Conservation (phyloP, 2,888 invertebrate species). For the Scaeva pyrastri region DNA sequence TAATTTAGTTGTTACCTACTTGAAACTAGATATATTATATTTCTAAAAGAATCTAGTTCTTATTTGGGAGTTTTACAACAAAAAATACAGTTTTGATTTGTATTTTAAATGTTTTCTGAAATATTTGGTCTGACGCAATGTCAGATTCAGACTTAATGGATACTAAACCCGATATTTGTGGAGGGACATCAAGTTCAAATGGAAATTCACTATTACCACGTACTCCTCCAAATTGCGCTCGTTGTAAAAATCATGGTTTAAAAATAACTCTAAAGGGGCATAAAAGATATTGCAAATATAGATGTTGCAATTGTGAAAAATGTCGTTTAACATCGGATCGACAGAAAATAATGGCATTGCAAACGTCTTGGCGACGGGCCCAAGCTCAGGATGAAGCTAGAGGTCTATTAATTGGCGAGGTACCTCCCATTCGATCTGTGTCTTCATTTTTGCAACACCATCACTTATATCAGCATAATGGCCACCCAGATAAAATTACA, state of each 20-base stretch:
- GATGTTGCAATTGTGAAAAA: slow-evolving; percentile 93
- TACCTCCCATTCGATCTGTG: slow-evolving; percentile 83
- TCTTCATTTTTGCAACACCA: slow-evolving; percentile 79
- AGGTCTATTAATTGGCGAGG: slow-evolving; percentile 85
- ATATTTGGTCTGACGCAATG: slow-evolving; percentile 83
- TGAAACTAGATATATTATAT: no score
- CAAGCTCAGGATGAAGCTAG: slow-evolving; percentile 93
- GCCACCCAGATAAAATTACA: slow-evolving; percentile 77
- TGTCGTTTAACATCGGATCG: slow-evolving; percentile 94
- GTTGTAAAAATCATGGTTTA: slow-evolving; percentile 96
- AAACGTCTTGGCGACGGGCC: slow-evolving; percentile 92
- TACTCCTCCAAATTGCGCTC: slow-evolving; percentile 95
- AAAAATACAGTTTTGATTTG: not conserved
- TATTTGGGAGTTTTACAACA: not conserved
- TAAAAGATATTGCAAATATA: slow-evolving; percentile 95
- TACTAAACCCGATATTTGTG: slow-evolving; percentile 85
- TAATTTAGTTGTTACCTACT: slow-evolving; percentile 55
- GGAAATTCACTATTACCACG: slow-evolving; percentile 88
- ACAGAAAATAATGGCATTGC: slow-evolving; percentile 94
- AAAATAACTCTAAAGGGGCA: slow-evolving; percentile 95
- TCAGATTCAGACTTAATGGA: slow-evolving; percentile 85
- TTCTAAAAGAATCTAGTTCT: not conserved
- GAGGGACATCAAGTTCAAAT: slow-evolving; percentile 84
- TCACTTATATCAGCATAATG: slow-evolving; percentile 84
- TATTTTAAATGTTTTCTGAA: slow-evolving; percentile 83